Conservation (phyloP, 2,113 vertebrate species). For the Mormoops blainvillei region DNA sequence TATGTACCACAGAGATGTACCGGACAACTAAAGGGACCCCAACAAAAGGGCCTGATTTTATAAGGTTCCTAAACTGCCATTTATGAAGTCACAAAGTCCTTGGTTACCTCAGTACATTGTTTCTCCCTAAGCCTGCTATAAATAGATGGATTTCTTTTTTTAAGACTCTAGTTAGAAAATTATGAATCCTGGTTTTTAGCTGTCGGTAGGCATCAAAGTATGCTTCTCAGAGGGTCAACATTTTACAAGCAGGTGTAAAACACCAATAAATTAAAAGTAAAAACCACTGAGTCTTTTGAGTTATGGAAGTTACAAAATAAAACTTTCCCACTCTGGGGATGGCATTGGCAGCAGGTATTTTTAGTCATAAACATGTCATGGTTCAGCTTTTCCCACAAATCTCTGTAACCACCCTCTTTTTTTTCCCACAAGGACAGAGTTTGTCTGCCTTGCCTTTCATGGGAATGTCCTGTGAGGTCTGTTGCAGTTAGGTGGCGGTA, state of each 20-base stretch:
- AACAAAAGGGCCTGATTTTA: background rate
- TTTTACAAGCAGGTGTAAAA: background rate
- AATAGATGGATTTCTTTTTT: background rate
- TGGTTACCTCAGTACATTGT: background rate
- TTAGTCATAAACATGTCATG: background rate
- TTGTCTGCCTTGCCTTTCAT: background rate
- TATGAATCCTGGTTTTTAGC: background rate
- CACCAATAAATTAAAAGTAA: constrained; percentile 31
- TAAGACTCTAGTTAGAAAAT: background rate
- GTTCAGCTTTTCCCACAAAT: background rate
- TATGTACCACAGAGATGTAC: background rate
- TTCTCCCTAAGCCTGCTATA: background rate
- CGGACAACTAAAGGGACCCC: background rate
- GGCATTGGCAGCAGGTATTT: background rate
- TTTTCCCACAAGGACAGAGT: background rate
- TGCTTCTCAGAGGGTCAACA: background rate
- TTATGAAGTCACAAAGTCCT: background rate
- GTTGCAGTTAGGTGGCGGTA: background rate
- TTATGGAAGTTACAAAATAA: constrained; percentile 33
- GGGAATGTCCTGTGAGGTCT: background rate
- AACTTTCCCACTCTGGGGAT: background rate
- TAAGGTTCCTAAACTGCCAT: background rate
- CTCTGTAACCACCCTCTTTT: background rate
- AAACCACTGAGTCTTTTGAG: constrained; percentile 7
- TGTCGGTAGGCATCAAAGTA: background rate